Percentiles rank a stretch among this genome's conserved stretches.
Evolutionary conservation across 2,888 invertebrate species (phyloP).

Genomic region (Acanthosepion pharaonis): DNA sequence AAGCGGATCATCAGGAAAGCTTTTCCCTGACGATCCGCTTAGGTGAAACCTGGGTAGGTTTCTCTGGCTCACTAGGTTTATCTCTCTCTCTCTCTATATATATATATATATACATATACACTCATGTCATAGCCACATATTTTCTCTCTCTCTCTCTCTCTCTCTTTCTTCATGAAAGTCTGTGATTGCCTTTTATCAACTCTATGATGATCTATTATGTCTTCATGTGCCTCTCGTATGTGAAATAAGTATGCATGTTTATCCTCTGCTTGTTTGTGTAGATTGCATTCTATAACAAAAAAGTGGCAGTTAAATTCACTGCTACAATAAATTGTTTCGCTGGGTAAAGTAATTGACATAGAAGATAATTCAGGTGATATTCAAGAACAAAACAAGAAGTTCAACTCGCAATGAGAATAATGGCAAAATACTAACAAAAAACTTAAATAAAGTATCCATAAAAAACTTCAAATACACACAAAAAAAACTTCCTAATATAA

Average conservation of each 20-base stretch:
- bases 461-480: neutral
- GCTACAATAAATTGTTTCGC: neutral
- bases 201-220: neutral
- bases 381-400: neutral
- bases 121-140: neutral
- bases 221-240: neutral
- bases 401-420: neutral
- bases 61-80: too few species aligned
- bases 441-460: neutral
- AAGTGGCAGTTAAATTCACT: neutral
- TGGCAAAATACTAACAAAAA: neutral
- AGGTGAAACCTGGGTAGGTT: too few species aligned
- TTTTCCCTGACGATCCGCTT: too few species aligned
- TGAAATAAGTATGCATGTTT: neutral
- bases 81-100: too few species aligned
- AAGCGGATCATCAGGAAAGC: too few species aligned
- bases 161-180: too few species aligned
- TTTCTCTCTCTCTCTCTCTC: too few species aligned
- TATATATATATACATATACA: neutral
- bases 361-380: slow-evolving; percentile 20
- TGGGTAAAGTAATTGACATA: neutral
- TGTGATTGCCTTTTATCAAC: neutral
- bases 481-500: neutral
- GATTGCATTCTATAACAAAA: neutral
- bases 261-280: neutral